Base-by-base conservation (phyloP, 2,113 vertebrate genomes). In the Gracilinanus agilis region DNA sequence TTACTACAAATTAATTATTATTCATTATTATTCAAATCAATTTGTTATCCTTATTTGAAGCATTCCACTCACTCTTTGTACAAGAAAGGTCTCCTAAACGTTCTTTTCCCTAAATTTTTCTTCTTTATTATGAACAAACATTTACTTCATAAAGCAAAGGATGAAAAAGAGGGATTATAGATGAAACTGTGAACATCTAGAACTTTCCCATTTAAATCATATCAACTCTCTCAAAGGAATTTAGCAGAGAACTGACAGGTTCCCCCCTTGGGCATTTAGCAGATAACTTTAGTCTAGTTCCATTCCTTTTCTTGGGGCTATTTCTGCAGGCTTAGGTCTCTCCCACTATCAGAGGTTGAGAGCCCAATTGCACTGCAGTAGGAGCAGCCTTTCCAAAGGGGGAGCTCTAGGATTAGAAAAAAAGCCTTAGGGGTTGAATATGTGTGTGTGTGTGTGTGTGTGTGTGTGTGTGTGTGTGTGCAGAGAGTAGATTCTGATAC, bases 381-480 rank as follows among this genome's bases (percentile, higher is more conserved):
- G 90, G 54, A 75, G 7, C n/a, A 0, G 27, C 27, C 0, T 53
- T 91, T 67, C 98, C 94, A 92, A 55, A 97, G 96, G 97, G 95
- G 98, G 98, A 95, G 98, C 98, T 98, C 96, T 92, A 97, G 96
- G 98, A 98, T 97, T 95, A 88, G 95, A n/a, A 75, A 98, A 98
- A 90, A 90, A 53, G 34, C 89, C 94, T 96, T 92, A n/a, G 56
- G 61, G 90, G 94, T 19, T 83, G 67, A 75, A n/a, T 75, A 16
- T 83, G 67, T 23, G 67, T 40, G 67, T 40, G 67, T 40, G n/a
- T 21, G 67, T 21, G 19, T 21, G 67, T 21, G 67, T 21, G 67
- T 21, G 29, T 34, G 58, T 11, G 9, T 27, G 9, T 2, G 27
- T 49, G 40, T 53, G 58, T 53, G 21, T 88, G 53, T 53, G 13